Percentiles rank a stretch among this genome's conserved stretches.
These are phyloP conservation scores for Tachysurus vachellii DNA, from an alignment of 2,113 vertebrate genomes.

Conservation along the genomic window DNA sequence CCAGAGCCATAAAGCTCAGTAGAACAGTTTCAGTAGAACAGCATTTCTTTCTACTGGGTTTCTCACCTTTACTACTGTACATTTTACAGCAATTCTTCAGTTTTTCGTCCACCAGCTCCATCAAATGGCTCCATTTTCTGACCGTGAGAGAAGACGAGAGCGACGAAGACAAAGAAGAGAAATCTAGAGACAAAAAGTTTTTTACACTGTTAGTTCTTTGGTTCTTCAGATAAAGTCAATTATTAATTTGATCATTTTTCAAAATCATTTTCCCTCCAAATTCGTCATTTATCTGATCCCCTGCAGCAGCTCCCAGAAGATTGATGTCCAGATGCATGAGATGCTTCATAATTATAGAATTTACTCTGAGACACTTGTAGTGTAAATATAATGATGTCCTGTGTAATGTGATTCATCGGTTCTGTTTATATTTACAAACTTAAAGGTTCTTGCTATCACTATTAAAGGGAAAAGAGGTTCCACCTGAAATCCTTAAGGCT, in stretches of 20 bases:
- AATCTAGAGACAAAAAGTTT: not conserved
- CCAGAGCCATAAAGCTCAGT: not conserved
- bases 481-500: too few relatives aligned
- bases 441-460: too few relatives aligned
- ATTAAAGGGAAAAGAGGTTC: too few relatives aligned
- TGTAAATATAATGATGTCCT: too few relatives aligned
- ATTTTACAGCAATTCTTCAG: not conserved
- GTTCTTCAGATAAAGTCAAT: too few relatives aligned
- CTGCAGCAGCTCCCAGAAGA: too few relatives aligned
- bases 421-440: too few relatives aligned
- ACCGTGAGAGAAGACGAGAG: not conserved
- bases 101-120: not conserved
- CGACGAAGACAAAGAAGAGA: not conserved
- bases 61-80: not conserved
- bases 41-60: not conserved
- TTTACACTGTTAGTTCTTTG: too few relatives aligned
- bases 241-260: too few relatives aligned
- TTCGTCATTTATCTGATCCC: not conserved
- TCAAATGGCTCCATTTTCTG: not conserved
- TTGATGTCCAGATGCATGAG: not conserved
- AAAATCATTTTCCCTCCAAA: not conserved
- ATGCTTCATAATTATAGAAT: too few relatives aligned
- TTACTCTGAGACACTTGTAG: too few relatives aligned
- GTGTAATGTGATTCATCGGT: too few relatives aligned
- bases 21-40: not conserved